Base-by-base conservation (phyloP, 2,888 invertebrate genomes). In the Octodonta nipae region DNA sequence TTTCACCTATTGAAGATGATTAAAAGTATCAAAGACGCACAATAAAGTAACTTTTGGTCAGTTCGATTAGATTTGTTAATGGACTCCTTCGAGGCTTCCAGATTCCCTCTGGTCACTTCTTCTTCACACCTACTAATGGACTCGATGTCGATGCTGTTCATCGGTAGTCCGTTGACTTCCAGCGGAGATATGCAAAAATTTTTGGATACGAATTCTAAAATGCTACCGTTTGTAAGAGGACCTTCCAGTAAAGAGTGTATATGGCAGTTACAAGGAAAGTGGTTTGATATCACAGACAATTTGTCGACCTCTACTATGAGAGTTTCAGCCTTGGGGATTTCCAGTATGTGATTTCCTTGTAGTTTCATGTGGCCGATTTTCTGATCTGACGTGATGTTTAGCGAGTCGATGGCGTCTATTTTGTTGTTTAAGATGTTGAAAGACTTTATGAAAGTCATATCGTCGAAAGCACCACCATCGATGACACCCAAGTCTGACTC, bases 121-220 rank as follows among this genome's bases (percentile, higher is more conserved):
- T 78, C 78, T 47, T 75, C 71, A 51, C 79, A 80, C 40, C 71
- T 66, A 5, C 75, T 76, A 39, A 80, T 71, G 6, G 70, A 58
- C 38, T 75, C 74, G 37, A 76, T 64, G 50, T 78, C 74, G 38
- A 79, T 65, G 30, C 68, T 71, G 38, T 70, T 74, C 71, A 87
- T 73, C 26, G 76, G 73, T 42, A 78, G 72, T 1, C 85, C 85
- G 44, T 86, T 84, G 42, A 81, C 75, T 57, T 84, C 82, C 47
- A 85, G 65, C 35, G 87, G 86, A 11, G 85, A 85, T 54, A 87
- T 85, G 65, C 87, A 88, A 58, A 71, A 82, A 61, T 88, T 88
- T 48, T 75, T 76, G 35, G 73, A 70, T 37, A 76, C 66, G 52
- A 84, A 83, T 36, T 78, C 75, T 26, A 68, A 65, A 44, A 68